phyloP scores from a whole-genome alignment of 2,113 vertebrate genomes.

The Phyllostomus hastatus region DNA sequence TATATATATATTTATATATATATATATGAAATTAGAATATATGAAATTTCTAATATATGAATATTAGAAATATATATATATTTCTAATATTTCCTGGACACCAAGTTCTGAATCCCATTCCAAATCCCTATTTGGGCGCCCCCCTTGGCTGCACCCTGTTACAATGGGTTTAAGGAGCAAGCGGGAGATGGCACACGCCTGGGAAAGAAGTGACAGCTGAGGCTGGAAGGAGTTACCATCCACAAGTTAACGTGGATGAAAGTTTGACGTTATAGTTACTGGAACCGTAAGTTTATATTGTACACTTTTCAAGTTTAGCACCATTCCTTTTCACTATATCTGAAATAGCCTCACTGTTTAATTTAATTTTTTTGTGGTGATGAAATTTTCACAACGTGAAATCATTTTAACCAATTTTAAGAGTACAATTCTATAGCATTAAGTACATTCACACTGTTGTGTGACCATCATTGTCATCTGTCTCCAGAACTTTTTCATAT shows the following conservation, averaged over 20 bases:
- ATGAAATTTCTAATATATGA: too few relatives aligned
- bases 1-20: too few relatives aligned
- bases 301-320: neutral
- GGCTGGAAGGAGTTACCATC: neutral
- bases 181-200: neutral
- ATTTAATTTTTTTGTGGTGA: neutral
- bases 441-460: neutral
- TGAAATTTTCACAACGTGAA: neutral
- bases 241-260: neutral
- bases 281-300: neutral
- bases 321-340: neutral
- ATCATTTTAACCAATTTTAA: neutral
- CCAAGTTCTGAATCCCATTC: too few relatives aligned
- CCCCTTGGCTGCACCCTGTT: too few relatives aligned
- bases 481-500: neutral
- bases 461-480: too few relatives aligned
- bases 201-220: neutral
- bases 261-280: neutral
- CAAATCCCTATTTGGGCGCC: too few relatives aligned
- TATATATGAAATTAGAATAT: too few relatives aligned
- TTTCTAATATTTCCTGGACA: too few relatives aligned
- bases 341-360: neutral
- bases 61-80: too few relatives aligned
- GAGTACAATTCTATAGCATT: neutral
- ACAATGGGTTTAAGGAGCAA: neutral